Conservation (phyloP, 2,113 vertebrate genomes). For the Catagonus wagneri region DNA sequence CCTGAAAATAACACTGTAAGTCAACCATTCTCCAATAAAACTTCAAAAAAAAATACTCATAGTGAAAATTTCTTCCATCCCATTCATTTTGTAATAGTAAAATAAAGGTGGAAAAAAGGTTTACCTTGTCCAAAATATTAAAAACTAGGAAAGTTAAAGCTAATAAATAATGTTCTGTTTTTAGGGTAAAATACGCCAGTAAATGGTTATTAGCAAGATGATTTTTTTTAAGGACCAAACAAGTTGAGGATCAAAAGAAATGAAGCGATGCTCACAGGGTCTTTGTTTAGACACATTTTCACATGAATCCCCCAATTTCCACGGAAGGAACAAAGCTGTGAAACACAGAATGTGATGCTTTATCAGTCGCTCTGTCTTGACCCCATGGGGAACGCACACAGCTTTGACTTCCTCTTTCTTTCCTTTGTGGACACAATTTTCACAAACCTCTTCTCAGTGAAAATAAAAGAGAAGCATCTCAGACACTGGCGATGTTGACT, state of each 20-base stretch:
- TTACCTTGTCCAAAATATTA: neutral
- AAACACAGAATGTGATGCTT: neutral
- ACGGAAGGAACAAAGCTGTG: neutral
- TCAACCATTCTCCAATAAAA: no score
- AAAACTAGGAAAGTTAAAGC: neutral
- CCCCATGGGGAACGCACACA: neutral
- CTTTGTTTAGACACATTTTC: neutral
- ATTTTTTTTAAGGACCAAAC: conserved; percentile 25
- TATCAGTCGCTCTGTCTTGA: neutral
- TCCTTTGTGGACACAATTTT: neutral
- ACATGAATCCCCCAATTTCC: neutral
- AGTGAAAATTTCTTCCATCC: neutral
- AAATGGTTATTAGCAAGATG: neutral
- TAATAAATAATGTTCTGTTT: conserved; percentile 1
- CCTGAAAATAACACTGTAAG: no score
- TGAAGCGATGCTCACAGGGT: neutral
- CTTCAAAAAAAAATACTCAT: neutral
- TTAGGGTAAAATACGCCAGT: neutral
- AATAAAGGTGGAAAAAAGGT: neutral
- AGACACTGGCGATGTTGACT: neutral
- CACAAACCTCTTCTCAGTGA: neutral
- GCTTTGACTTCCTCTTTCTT: neutral
- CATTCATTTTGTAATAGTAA: conserved; percentile 32
- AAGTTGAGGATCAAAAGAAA: neutral
- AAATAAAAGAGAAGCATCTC: conserved; percentile 32